These are phyloP conservation scores for Cyanoliseus patagonus DNA, from an alignment of 2,113 vertebrate genomes.

Conservation along the genomic window DNA sequence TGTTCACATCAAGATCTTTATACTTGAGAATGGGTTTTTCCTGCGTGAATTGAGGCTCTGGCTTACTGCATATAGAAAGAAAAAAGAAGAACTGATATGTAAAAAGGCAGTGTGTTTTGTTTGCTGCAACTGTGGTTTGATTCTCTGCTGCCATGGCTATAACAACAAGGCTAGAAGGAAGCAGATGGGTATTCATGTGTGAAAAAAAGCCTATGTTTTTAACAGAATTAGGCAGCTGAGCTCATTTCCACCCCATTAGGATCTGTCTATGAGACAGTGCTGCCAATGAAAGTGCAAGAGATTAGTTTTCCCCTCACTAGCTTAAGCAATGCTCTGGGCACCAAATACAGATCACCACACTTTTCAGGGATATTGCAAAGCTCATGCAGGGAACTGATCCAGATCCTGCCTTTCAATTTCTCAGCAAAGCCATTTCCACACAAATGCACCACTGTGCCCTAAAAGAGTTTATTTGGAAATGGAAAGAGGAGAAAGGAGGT, in stretches of 20 bases:
- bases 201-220: constrained; percentile 66
- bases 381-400: constrained; percentile 42
- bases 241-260: constrained; percentile 75
- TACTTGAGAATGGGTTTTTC: neutral
- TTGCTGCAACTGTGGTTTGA: neutral
- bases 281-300: constrained; percentile 61
- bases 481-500: neutral
- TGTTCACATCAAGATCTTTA: neutral
- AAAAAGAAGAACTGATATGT: neutral
- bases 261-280: constrained; percentile 60
- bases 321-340: constrained; percentile 62
- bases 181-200: constrained; percentile 51
- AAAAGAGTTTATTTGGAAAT: constrained; percentile 27
- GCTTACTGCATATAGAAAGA: neutral
- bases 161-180: constrained; percentile 58
- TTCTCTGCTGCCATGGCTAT: constrained; percentile 45
- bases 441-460: constrained; percentile 17
- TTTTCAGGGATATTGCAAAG: constrained; percentile 53
- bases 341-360: constrained; percentile 46
- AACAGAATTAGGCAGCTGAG: constrained; percentile 76
- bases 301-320: constrained; percentile 66
- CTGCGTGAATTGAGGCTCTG: neutral
- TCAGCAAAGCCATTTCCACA: constrained; percentile 33
- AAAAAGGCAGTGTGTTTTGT: neutral
- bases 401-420: constrained; percentile 49